These are phyloP conservation scores for Sacculina carcini DNA, from an alignment of 2,888 invertebrate genomes.

Conservation along the genomic window DNA sequence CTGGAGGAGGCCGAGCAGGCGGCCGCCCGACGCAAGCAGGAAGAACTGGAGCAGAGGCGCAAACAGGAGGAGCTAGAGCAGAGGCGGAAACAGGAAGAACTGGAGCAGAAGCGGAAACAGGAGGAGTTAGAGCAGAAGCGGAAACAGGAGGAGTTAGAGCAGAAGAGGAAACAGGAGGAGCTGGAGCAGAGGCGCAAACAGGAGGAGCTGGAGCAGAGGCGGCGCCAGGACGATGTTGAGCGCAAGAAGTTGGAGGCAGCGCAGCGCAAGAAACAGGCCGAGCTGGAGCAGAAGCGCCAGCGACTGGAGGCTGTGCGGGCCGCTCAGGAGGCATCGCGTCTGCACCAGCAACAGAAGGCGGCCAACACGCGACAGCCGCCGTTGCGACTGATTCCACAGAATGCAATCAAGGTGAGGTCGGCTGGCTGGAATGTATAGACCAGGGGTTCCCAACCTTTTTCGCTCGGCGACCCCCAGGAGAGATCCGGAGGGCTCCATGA, in stretches of 20 bases:
- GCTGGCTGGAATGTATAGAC: no score
- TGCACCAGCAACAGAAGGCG: no score
- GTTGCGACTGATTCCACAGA: no score
- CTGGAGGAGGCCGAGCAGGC: conserved; percentile 9
- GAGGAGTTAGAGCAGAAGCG: conserved; percentile 7
- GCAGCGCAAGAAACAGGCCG: no score
- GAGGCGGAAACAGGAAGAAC: conserved; percentile 8
- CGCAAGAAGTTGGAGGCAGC: background rate
- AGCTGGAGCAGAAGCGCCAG: background rate
- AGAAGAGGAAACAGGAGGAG: conserved; percentile 3
- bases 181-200: conserved; percentile 7
- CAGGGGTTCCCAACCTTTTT: no score
- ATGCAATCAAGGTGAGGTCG: no score
- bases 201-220: conserved; percentile 4
- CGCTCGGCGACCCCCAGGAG: no score
- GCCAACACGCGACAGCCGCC: no score
- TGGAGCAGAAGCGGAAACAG: conserved; percentile 3
- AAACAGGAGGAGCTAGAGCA: conserved; percentile 9
- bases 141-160: conserved; percentile 1
- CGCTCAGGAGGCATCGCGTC: no score
- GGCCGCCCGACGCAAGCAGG: conserved; percentile 7
- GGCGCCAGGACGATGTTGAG: conserved; percentile 6
- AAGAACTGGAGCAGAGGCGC: conserved; percentile 7
- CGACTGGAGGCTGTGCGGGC: background rate
- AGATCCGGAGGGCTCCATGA: no score